phyloP scores from a whole-genome alignment of 1,140 invertebrate species.

The Phortica variegata region DNA sequence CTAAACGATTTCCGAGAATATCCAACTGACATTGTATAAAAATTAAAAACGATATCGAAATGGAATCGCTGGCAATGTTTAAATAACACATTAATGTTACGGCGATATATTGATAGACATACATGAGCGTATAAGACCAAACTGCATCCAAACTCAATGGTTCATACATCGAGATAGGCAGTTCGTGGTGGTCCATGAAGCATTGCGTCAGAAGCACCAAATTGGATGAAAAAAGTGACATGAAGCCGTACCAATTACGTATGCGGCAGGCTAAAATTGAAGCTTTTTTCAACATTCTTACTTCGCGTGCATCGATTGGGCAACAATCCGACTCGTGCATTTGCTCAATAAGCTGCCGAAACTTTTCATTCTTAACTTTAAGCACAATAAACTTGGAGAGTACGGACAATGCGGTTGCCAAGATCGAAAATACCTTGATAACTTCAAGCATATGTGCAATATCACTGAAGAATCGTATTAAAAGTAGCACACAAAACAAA shows the following conservation, averaged over 20 bases:
- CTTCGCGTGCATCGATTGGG: constrained; percentile 5
- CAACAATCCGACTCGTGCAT: constrained; percentile 18
- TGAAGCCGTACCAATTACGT: constrained; percentile 24
- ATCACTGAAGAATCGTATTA: constrained; percentile 21
- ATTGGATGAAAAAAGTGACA: constrained; percentile 18
- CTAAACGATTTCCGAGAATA: constrained; percentile 27
- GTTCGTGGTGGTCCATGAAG: constrained; percentile 9
- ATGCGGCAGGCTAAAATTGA: constrained; percentile 8
- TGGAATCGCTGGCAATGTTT: constrained; percentile 44
- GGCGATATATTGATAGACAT: constrained; percentile 25
- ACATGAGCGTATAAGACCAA: constrained; percentile 23
- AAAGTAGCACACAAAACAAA: constrained; percentile 25
- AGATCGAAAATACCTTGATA: constrained; percentile 42
- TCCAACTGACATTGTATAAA: constrained; percentile 30
- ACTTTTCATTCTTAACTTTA: constrained; percentile 4
- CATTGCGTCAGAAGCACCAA: constrained; percentile 18
- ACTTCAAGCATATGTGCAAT: constrained; percentile 29
- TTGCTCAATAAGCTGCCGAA: constrained; percentile 11
- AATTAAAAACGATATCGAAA: constrained; percentile 21
- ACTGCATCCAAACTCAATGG: constrained; percentile 18
- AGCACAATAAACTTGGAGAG: constrained; percentile 35
- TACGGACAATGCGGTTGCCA: constrained; percentile 36
- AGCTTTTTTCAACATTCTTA: background rate
- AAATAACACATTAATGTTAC: constrained; percentile 31
- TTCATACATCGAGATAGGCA: constrained; percentile 34